These are phyloP conservation scores for Tympanoctomys barrerae DNA, from an alignment of 2,797 vertebrate genomes.

Conservation along the genomic window DNA sequence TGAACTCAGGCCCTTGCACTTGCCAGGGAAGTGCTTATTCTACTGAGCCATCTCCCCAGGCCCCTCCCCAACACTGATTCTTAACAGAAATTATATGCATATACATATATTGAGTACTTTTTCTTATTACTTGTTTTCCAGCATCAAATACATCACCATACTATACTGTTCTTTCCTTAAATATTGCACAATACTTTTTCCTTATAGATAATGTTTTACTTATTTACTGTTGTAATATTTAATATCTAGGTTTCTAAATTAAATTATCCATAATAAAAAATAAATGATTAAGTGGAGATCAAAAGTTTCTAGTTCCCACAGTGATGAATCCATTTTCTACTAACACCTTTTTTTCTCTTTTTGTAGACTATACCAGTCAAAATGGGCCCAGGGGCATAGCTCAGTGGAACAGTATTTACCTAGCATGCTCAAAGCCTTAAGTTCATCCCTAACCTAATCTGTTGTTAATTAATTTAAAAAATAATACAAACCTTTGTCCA, in stretches of 20 bases:
- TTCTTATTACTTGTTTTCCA: no score
- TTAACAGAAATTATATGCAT: no score
- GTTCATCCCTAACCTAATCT: neutral
- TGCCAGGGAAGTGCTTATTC: no score
- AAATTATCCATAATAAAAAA: neutral
- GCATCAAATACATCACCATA: no score
- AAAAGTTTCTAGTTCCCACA: neutral
- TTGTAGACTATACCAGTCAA: neutral
- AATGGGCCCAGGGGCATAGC: neutral
- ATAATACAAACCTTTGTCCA: neutral
- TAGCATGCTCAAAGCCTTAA: neutral
- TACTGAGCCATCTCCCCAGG: no score
- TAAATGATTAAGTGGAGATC: neutral
- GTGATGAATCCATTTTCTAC: neutral
- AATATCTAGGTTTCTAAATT: neutral
- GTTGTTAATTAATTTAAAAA: neutral
- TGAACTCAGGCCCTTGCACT: no score
- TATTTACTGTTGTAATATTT: neutral
- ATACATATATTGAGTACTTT: no score
- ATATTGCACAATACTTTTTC: no score
- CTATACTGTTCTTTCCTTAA: no score
- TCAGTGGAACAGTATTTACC: neutral
- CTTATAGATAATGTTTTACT: neutral
- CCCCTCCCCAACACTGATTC: no score
- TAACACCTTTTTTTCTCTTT: neutral